Conservation (phyloP, 1,140 invertebrate genomes). For the Schlechtendalia chinensis region DNA sequence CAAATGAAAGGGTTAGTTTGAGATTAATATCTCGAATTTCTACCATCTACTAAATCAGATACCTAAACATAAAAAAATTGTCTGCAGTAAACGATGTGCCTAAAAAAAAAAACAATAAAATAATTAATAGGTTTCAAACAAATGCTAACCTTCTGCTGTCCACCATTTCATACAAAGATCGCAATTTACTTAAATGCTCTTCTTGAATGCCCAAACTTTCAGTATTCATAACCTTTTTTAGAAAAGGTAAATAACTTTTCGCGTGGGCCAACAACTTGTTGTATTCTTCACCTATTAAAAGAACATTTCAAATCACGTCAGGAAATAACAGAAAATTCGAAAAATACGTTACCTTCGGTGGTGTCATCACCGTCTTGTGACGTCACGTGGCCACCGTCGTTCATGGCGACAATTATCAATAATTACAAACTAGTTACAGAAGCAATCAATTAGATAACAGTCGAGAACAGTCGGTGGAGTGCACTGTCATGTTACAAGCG, state of each 20-base stretch:
- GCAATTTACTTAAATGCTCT: not conserved
- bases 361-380: too few species aligned
- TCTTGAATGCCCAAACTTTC: not conserved
- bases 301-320: not conserved
- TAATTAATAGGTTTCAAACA: not conserved
- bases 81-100: too few species aligned
- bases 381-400: not conserved
- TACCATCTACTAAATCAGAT: too few species aligned
- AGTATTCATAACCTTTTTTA: not conserved
- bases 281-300: not conserved
- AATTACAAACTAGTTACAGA: too few species aligned
- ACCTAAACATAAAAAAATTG: too few species aligned
- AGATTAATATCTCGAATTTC: too few species aligned
- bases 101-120: not conserved
- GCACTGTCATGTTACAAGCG: too few species aligned
- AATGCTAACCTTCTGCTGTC: not conserved
- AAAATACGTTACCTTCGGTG: too few species aligned
- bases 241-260: constrained; percentile 1
- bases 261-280: not conserved
- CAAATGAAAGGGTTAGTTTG: too few species aligned
- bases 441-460: too few species aligned
- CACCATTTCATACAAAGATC: constrained; percentile 9
- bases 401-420: not conserved
- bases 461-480: too few species aligned
- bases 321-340: too few species aligned